Conservation (phyloP, 2,113 vertebrate species). For the Ranitomeya variabilis region DNA sequence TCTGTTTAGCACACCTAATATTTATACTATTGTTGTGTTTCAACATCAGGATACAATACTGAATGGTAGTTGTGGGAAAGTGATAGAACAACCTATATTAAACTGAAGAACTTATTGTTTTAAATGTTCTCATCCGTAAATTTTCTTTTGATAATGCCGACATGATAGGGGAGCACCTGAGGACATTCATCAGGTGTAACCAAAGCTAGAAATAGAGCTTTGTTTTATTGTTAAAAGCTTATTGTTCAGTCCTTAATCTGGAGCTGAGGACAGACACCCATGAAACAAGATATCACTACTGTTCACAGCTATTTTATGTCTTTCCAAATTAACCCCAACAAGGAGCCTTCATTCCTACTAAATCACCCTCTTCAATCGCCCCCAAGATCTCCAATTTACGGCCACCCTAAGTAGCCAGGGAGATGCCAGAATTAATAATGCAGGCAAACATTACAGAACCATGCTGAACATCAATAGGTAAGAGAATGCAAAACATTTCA, state of each 20-base stretch:
- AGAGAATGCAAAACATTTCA: not conserved
- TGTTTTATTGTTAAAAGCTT: conserved; percentile 36
- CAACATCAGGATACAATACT: not conserved
- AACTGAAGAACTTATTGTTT: not conserved
- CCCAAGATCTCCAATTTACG: no score
- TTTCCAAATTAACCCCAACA: not conserved
- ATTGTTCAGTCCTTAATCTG: conserved; percentile 20
- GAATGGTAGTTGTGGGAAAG: conserved; percentile 12
- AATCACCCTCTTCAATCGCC: no score
- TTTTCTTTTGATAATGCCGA: conserved; percentile 15
- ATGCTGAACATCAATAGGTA: not conserved
- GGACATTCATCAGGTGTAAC: conserved; percentile 3
- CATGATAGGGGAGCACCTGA: not conserved
- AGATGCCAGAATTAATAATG: no score
- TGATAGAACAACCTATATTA: not conserved
- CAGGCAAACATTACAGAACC: not conserved
- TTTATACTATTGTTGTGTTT: not conserved
- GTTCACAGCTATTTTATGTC: not conserved
- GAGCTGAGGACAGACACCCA: not conserved
- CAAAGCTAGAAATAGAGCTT: conserved; percentile 7
- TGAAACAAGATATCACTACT: conserved; percentile 27
- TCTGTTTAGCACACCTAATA: not conserved
- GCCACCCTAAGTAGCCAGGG: no score
- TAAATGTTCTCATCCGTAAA: not conserved
- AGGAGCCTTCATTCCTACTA: not conserved